phyloP scores from a whole-genome alignment of 2,888 invertebrate species.

The Diloba caeruleocephala region DNA sequence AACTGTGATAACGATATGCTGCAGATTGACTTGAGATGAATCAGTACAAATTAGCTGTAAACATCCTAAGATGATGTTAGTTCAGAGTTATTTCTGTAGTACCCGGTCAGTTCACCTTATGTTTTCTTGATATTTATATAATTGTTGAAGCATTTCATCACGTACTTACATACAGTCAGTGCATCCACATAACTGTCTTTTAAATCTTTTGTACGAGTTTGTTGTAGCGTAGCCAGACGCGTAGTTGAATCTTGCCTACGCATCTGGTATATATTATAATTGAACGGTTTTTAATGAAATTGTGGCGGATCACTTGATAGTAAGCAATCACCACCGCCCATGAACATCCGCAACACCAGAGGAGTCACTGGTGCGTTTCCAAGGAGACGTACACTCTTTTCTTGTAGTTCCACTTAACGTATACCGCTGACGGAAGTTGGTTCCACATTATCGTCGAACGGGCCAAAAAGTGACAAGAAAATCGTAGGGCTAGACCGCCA shows the following conservation, averaged over 20 bases:
- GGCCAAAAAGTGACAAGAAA: too few relatives aligned
- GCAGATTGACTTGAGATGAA: constrained; percentile 27
- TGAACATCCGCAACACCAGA: too few relatives aligned
- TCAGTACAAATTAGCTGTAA: constrained; percentile 27
- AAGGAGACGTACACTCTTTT: too few relatives aligned
- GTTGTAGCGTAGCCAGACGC: neutral
- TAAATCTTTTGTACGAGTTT: constrained; percentile 1
- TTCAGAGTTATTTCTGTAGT: constrained; percentile 30
- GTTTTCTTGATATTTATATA: constrained; percentile 23
- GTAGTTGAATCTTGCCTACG: constrained; percentile 6
- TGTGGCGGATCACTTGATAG: too few relatives aligned
- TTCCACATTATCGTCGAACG: too few relatives aligned
- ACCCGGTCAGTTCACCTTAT: constrained; percentile 11
- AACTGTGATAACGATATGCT: constrained; percentile 13
- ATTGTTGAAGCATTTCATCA: constrained; percentile 10
- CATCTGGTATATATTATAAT: neutral
- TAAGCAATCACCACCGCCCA: too few relatives aligned
- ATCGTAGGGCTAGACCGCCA: too few relatives aligned
- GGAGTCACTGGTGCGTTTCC: too few relatives aligned
- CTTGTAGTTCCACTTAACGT: too few relatives aligned
- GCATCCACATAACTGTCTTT: neutral
- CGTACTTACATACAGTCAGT: constrained; percentile 1
- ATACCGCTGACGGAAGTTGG: too few relatives aligned
- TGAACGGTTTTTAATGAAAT: too few relatives aligned
- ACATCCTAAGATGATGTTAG: constrained; percentile 22